These are phyloP conservation scores for Drosophila antonietae DNA, from an alignment of 2,888 invertebrate genomes.

Conservation along the genomic window DNA sequence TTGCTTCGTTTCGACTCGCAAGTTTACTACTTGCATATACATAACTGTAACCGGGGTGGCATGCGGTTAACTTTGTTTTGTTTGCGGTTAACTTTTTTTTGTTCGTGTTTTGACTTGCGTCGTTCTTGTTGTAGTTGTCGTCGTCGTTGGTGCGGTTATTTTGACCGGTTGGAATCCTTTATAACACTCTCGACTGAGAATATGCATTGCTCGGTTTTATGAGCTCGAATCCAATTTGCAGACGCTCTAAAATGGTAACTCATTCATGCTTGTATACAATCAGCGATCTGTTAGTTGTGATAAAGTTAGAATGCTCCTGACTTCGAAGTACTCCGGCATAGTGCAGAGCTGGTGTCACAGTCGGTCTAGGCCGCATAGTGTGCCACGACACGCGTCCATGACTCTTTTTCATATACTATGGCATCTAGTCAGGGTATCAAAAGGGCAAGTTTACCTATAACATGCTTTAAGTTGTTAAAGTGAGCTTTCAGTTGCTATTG, in stretches of 20 bases:
- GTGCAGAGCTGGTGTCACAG: background rate
- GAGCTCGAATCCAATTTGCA: background rate
- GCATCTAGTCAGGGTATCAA: no score
- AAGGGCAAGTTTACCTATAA: no score
- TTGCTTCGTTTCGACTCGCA: background rate
- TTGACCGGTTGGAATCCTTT: slow-evolving; percentile 13
- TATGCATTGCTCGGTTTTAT: background rate
- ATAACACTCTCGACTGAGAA: background rate
- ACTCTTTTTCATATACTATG: no score
- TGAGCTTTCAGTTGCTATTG: background rate
- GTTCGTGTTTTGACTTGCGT: slow-evolving; percentile 10
- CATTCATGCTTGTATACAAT: background rate
- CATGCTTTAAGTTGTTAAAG: background rate
- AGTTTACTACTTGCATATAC: slow-evolving; percentile 15
- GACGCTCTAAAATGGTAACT: background rate
- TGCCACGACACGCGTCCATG: no score
- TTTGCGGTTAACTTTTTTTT: background rate
- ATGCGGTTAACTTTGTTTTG: slow-evolving; percentile 21
- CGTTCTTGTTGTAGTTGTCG: background rate
- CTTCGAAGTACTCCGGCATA: background rate
- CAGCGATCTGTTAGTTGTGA: background rate
- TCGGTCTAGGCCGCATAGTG: no score
- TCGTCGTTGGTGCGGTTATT: slow-evolving; percentile 6
- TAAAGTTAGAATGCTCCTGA: background rate
- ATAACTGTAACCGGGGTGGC: slow-evolving; percentile 39